These are phyloP conservation scores for Lepidonotus clava DNA, from an alignment of 2,888 invertebrate species.

Conservation along the genomic window DNA sequence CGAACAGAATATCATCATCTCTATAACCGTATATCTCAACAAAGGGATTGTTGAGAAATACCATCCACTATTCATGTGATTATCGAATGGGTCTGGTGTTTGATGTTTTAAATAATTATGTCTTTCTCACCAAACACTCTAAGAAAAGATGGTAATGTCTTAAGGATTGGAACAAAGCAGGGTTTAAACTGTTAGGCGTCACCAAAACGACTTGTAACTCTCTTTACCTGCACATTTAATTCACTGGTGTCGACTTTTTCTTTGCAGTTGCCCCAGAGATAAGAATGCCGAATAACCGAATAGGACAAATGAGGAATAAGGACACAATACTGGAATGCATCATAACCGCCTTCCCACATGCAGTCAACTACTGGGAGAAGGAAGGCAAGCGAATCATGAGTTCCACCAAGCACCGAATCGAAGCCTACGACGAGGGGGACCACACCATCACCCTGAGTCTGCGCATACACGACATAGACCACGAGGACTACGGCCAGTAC, in stretches of 20 bases:
- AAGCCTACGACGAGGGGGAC: slow-evolving; percentile 66
- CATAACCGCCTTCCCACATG: slow-evolving; percentile 76
- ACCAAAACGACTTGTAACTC: too few relatives aligned
- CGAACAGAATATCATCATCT: too few relatives aligned
- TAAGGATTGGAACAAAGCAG: too few relatives aligned
- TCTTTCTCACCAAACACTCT: too few relatives aligned
- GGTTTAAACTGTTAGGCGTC: too few relatives aligned
- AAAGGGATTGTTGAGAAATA: too few relatives aligned
- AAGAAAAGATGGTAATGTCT: too few relatives aligned
- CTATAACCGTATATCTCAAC: too few relatives aligned
- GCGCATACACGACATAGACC: slow-evolving; percentile 59
- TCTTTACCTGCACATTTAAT: too few relatives aligned
- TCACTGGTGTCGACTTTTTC: background rate
- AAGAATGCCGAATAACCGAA: slow-evolving; percentile 70
- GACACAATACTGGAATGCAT: slow-evolving; percentile 78
- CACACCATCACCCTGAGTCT: slow-evolving; percentile 64
- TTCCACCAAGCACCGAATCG: slow-evolving; percentile 70
- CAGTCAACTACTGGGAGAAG: slow-evolving; percentile 73
- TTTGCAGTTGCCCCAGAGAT: slow-evolving; percentile 72
- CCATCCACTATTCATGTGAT: too few relatives aligned
- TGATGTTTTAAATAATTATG: too few relatives aligned
- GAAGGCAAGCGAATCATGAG: slow-evolving; percentile 69
- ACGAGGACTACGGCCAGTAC: slow-evolving; percentile 65
- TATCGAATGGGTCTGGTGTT: too few relatives aligned
- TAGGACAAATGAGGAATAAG: slow-evolving; percentile 74